phyloP scores from a whole-genome alignment of 2,113 vertebrate species.

The Eidolon helvum region DNA sequence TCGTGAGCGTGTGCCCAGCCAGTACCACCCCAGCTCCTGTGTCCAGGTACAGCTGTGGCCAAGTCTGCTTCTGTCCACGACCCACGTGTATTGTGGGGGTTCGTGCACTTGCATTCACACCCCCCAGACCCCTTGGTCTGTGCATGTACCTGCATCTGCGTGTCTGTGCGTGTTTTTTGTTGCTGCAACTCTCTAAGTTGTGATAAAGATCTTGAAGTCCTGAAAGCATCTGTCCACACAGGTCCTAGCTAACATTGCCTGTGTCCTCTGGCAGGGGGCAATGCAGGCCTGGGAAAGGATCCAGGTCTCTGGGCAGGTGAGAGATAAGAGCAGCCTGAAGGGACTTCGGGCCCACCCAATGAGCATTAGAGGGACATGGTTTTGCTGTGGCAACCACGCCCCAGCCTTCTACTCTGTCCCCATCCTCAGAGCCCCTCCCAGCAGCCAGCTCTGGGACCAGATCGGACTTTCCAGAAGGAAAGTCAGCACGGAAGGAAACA shows the following conservation, averaged over 20 bases:
- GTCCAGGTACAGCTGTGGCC: background rate
- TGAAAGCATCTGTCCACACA: background rate
- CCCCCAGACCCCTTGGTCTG: too few relatives aligned
- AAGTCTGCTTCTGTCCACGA: background rate
- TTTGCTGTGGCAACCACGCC: background rate
- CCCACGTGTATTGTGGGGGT: too few relatives aligned
- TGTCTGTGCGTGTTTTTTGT: background rate
- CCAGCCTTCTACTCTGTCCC: background rate
- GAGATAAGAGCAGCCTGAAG: background rate
- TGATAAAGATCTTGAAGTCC: background rate
- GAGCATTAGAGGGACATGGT: background rate
- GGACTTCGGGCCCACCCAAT: background rate
- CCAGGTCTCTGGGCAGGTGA: background rate
- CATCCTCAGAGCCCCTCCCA: background rate
- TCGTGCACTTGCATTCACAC: too few relatives aligned
- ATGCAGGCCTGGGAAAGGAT: conserved; percentile 27
- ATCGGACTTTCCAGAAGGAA: conserved; percentile 14
- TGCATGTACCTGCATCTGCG: background rate
- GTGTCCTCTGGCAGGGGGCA: background rate
- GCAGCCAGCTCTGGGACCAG: background rate
- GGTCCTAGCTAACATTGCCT: background rate
- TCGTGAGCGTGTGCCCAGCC: background rate
- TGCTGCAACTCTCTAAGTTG: background rate
- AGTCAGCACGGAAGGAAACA: background rate
- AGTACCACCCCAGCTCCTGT: background rate